These are phyloP conservation scores for Bombyx mori DNA, from an alignment of 1,140 invertebrate genomes.

Conservation along the genomic window DNA sequence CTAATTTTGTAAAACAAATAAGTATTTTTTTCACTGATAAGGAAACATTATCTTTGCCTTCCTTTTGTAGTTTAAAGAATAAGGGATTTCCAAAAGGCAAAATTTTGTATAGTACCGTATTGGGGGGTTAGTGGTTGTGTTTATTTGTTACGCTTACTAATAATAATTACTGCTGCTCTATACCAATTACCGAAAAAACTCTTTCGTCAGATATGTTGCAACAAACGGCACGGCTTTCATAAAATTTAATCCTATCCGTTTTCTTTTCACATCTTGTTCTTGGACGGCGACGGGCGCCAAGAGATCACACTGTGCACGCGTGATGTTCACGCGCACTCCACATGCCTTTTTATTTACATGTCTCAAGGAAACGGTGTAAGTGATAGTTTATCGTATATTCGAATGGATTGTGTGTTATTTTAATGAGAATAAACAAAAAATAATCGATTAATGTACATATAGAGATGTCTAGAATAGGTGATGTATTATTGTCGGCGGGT, in stretches of 20 bases:
- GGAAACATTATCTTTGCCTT: too few species aligned
- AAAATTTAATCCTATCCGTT: constrained; percentile 6
- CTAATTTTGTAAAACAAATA: too few species aligned
- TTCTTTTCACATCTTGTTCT: constrained; percentile 20
- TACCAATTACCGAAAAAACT: too few species aligned
- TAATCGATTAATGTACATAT: constrained; percentile 28
- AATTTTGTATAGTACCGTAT: too few species aligned
- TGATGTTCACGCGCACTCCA: constrained; percentile 49
- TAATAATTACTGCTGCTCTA: too few species aligned
- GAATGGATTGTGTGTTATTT: constrained; percentile 32
- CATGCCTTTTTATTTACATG: constrained; percentile 36
- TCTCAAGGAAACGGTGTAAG: constrained; percentile 16
- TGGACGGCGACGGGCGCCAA: constrained; percentile 32
- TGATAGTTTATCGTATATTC: constrained; percentile 34
- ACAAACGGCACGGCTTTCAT: background rate
- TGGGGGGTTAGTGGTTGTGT: too few species aligned
- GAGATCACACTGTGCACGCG: constrained; percentile 35
- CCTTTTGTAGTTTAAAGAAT: too few species aligned
- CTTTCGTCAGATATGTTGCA: background rate
- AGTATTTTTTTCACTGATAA: too few species aligned
- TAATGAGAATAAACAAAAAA: constrained; percentile 34
- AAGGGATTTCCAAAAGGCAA: too few species aligned
- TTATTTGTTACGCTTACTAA: too few species aligned
- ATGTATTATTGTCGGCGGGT: constrained; percentile 10
- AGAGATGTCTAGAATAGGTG: constrained; percentile 40